These are phyloP conservation scores for Gastracanthus pulcherrimus DNA, from an alignment of 2,888 invertebrate genomes.

Conservation along the genomic window DNA sequence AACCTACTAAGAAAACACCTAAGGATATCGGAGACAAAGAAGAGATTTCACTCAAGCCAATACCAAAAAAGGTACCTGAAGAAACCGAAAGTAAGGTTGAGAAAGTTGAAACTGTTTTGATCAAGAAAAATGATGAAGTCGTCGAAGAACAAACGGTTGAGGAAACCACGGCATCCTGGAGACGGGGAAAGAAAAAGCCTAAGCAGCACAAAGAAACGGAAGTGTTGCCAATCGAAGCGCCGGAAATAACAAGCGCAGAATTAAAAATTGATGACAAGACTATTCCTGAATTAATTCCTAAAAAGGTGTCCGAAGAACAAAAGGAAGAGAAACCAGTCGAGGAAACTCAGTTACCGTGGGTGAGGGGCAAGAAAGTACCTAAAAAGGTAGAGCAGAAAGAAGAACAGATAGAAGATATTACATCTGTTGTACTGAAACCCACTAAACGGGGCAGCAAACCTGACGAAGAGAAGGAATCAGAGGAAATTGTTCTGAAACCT, in stretches of 20 bases:
- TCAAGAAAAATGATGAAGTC: conserved; percentile 40
- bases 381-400: conserved; percentile 60
- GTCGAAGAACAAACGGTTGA: conserved; percentile 58
- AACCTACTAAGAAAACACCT: conserved; percentile 64
- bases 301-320: conserved; percentile 58
- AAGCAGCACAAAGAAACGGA: conserved; percentile 1
- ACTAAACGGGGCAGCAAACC: conserved; percentile 60
- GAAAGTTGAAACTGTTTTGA: neutral
- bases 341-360: conserved; percentile 69
- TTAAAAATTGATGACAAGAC: conserved; percentile 68
- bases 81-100: neutral
- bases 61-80: conserved; percentile 33
- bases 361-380: conserved; percentile 66
- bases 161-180: conserved; percentile 63
- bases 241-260: neutral
- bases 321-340: conserved; percentile 62
- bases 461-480: conserved; percentile 64
- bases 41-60: conserved; percentile 60
- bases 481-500: conserved; percentile 61
- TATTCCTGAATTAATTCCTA: conserved; percentile 63
- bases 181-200: conserved; percentile 61
- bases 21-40: conserved; percentile 58
- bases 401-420: conserved; percentile 61
- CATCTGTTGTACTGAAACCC: conserved; percentile 61
- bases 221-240: no score